These are phyloP conservation scores for Papilio helenus DNA, from an alignment of 1,140 invertebrate species.

Conservation along the genomic window DNA sequence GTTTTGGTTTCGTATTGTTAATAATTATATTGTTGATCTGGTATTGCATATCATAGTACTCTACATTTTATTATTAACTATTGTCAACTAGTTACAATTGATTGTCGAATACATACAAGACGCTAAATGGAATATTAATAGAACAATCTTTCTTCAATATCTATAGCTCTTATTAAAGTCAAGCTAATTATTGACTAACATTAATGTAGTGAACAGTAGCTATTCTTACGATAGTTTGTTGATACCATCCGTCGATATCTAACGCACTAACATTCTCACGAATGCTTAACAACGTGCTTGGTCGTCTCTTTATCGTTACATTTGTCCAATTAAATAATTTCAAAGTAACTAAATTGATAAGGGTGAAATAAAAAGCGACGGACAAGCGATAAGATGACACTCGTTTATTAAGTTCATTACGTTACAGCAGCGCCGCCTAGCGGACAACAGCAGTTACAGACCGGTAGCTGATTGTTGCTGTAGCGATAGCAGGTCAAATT, in stretches of 20 bases:
- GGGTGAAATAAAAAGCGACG: constrained; percentile 23
- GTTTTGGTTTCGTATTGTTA: not conserved
- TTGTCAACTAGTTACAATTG: not conserved
- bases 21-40: constrained; percentile 18
- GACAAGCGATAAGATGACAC: constrained; percentile 50
- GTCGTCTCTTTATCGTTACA: constrained; percentile 26
- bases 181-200: not conserved
- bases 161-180: not conserved
- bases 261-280: not conserved
- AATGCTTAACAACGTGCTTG: not conserved
- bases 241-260: not conserved
- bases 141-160: not conserved
- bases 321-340: constrained; percentile 44
- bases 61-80: not conserved
- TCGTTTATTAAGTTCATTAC: constrained; percentile 62
- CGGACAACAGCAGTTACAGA: constrained; percentile 50
- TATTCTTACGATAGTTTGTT: not conserved
- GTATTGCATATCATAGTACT: not conserved
- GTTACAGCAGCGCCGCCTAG: constrained; percentile 40
- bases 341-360: constrained; percentile 31
- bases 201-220: not conserved
- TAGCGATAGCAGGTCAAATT: constrained; percentile 45
- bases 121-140: not conserved
- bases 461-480: constrained; percentile 56
- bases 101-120: not conserved